These are phyloP conservation scores for Diloba caeruleocephala DNA, from an alignment of 2,888 invertebrate species.

Conservation along the genomic window DNA sequence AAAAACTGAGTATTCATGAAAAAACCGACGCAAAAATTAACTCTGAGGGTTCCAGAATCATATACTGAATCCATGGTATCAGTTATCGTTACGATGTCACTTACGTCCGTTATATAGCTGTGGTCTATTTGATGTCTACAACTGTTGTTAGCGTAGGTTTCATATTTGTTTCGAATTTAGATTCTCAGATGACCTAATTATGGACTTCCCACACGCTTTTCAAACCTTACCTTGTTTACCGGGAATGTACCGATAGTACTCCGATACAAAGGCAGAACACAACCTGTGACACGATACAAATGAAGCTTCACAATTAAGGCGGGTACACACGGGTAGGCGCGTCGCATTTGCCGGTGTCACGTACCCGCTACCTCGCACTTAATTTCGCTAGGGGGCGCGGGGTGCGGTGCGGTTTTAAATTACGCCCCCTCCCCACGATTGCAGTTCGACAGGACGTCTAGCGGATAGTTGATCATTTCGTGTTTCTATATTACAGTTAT, in stretches of 20 bases:
- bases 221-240: constrained; percentile 8
- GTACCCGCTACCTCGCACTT: constrained; percentile 84
- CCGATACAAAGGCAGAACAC: constrained; percentile 35
- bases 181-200: neutral
- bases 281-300: constrained; percentile 70
- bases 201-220: neutral
- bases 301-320: constrained; percentile 84
- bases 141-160: too few relatives aligned
- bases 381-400: constrained; percentile 78
- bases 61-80: too few relatives aligned
- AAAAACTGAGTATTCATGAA: too few relatives aligned
- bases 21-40: too few relatives aligned
- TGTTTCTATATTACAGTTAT: constrained; percentile 20
- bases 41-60: too few relatives aligned
- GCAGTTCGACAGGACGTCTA: constrained; percentile 65
- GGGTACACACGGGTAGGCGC: constrained; percentile 79
- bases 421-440: constrained; percentile 75
- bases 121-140: too few relatives aligned
- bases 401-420: constrained; percentile 83
- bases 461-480: constrained; percentile 54
- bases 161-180: too few relatives aligned
- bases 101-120: too few relatives aligned
- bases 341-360: constrained; percentile 87
- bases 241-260: constrained; percentile 25
- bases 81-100: too few relatives aligned